Evolutionary conservation across 2,888 invertebrate genomes (phyloP).

Genomic region (Dasypolia templi): DNA sequence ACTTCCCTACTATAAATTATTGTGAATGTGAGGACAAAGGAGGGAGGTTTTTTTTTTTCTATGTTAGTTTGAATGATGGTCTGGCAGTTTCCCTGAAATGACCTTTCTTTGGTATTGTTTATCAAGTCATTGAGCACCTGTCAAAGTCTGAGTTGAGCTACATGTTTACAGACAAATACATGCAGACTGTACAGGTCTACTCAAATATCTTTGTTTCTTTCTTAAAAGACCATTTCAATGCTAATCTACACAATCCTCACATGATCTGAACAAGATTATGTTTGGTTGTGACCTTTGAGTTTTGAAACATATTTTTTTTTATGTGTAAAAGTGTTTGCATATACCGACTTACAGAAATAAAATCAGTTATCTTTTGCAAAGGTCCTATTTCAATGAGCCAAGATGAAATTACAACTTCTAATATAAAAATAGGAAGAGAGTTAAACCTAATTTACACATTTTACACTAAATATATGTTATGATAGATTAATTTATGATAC

Average conservation of each 20-base stretch:
- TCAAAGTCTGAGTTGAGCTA: background rate
- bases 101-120: background rate
- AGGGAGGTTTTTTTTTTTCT: background rate
- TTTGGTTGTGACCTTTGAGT: background rate
- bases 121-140: background rate
- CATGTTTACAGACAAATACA: background rate
- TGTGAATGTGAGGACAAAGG: background rate
- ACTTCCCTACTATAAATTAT: background rate
- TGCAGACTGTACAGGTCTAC: background rate
- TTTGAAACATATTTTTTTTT: too few species aligned
- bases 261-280: background rate
- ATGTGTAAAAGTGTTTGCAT: too few species aligned
- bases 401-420: constrained; percentile 3
- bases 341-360: background rate
- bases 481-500: background rate
- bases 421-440: background rate
- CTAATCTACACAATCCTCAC: background rate
- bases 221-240: background rate
- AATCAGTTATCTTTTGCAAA: background rate
- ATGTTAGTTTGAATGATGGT: background rate
- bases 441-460: too few species aligned
- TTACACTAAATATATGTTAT: too few species aligned
- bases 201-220: background rate
- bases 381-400: background rate
- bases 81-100: background rate